Base-by-base conservation (phyloP, 2,888 invertebrate species). In the Crocallis elinguaria region DNA sequence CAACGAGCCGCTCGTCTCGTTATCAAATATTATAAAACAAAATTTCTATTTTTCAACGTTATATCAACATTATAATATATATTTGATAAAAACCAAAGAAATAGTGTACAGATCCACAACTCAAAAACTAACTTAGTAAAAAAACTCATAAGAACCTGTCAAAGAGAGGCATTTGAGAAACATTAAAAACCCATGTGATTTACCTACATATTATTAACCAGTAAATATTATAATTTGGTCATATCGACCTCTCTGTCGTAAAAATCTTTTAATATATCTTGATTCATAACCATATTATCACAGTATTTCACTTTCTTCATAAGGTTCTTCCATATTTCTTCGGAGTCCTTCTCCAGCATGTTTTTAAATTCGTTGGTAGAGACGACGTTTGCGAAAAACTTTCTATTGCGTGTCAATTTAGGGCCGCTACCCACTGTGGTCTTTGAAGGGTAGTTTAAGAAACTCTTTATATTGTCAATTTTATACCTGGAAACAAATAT, bases 381-480 rank as follows among this genome's bases (percentile, higher is more conserved):
- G 19, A 90, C 70, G 64, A 90, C 62, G 56, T 90, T 88, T 5
- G 86, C 84, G 43, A 90, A 87, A 66, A 84, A 88, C 44, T 84
- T 87, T 21, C 86, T 73, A 55, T 89, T 87, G n/a, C 52, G 69
- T 2, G 86, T 85, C 58, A 80, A 83, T 57, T 77, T 79, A 9
- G 79, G 82, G 0, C 78, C 74, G 30, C 74, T 74, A 1, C 88
- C 89, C 8, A 89, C 80, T 1, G 89, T 89, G 0, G 89, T 88
- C 66, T 76, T 83, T 7, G 83, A 71, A 5, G 80, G 85, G 19
- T 69, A 73, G 59, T 84, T 84, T 0, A 88, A 70, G 57, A 69
- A 86, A 41, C 57, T 71, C 49, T 82, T 75, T 9, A 86, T 49
- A 54, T 88, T 71, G 25, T 86, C 84, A 6, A 64, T 54, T 35